Evolutionary conservation across 2,797 vertebrate species (phyloP).

Genomic region (Dendrocincla fuliginosa): DNA sequence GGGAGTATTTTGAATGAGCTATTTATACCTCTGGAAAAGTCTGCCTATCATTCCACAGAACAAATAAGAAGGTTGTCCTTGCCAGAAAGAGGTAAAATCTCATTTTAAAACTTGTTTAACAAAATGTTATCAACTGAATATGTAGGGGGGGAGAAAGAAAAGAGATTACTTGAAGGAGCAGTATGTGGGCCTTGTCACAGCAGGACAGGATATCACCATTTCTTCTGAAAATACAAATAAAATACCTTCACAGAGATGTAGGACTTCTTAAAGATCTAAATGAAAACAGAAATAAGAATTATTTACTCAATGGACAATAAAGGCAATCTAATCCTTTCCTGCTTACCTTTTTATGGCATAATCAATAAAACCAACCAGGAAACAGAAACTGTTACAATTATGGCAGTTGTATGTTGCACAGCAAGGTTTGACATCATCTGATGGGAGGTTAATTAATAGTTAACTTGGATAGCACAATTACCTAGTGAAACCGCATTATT

Average conservation of each 20-base stretch:
- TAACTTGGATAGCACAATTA: slow-evolving; percentile 32
- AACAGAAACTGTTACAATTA: not conserved
- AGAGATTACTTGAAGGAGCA: not conserved
- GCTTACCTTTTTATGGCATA: not conserved
- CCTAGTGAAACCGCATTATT: slow-evolving; percentile 21
- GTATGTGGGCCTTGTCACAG: not conserved
- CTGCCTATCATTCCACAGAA: not conserved
- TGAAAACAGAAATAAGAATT: not conserved
- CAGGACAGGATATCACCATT: not conserved
- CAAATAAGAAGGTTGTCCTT: not conserved
- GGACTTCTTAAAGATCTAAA: not conserved
- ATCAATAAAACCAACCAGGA: not conserved
- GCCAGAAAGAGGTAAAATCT: not conserved
- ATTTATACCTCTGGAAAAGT: not conserved
- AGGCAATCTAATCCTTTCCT: not conserved
- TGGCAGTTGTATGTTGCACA: not conserved
- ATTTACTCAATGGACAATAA: not conserved
- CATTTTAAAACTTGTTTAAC: not conserved
- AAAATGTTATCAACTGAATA: not conserved
- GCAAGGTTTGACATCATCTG: not conserved
- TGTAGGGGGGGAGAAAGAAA: not conserved
- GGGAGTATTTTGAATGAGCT: not conserved
- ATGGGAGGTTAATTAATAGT: slow-evolving; percentile 40
- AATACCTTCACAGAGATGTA: not conserved
- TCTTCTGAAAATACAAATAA: slow-evolving; percentile 2